Evolutionary conservation across 35 echinoderm and acorn worm genomes (phyloP).

Genomic region (Chiridota heheva): DNA sequence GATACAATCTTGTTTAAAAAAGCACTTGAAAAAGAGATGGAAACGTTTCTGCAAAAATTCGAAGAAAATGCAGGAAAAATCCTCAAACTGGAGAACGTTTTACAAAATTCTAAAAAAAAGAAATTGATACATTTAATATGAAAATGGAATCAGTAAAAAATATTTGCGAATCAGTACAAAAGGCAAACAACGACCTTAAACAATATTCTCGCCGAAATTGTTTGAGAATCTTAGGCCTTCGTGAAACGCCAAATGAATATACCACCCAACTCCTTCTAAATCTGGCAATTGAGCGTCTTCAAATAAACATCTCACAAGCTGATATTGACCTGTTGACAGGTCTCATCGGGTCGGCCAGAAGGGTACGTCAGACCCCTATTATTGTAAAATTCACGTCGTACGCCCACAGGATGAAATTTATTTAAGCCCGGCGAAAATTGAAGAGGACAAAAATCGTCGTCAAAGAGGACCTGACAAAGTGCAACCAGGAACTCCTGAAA

Average conservation of each 20-base stretch:
- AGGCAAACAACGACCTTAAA: background rate
- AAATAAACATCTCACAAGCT: background rate
- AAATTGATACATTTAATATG: background rate
- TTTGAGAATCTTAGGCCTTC: background rate
- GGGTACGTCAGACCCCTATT: background rate
- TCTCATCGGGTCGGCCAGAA: background rate
- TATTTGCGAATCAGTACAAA: background rate
- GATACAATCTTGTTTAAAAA: too few species aligned
- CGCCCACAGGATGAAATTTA: background rate
- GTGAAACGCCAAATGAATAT: background rate
- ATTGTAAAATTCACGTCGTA: constrained; percentile 30
- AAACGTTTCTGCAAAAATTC: background rate
- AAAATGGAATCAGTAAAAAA: background rate
- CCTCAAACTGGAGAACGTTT: background rate
- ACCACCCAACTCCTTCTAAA: background rate
- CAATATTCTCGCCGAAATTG: constrained; percentile 28
- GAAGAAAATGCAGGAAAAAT: background rate
- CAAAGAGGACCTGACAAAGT: constrained; percentile 8
- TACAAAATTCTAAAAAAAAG: background rate
- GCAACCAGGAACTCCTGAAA: background rate
- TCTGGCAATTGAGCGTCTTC: background rate
- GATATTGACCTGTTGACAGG: background rate
- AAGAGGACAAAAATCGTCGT: background rate
- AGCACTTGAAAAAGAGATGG: background rate
- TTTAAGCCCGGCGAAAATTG: constrained; percentile 10